Evolutionary conservation across 2,113 vertebrate species (phyloP).

Genomic region (Vidua macroura): DNA sequence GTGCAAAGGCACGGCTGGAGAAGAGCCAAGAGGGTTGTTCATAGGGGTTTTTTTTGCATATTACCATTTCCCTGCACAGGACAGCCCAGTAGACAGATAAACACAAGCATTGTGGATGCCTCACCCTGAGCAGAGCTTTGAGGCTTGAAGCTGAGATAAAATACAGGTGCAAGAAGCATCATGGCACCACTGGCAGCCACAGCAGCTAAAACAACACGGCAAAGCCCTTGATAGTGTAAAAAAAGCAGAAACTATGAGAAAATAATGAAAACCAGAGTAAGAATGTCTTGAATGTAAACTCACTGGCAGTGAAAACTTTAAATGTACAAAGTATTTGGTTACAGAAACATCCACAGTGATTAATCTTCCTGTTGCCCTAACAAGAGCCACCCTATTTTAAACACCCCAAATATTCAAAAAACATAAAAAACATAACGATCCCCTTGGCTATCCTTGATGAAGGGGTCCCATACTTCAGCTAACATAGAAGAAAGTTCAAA

Average conservation of each 20-base stretch:
- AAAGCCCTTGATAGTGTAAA: neutral
- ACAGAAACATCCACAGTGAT: neutral
- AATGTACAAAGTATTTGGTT: neutral
- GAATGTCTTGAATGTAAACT: neutral
- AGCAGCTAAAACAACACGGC: neutral
- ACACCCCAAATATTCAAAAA: neutral
- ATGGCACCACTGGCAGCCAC: neutral
- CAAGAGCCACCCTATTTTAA: neutral
- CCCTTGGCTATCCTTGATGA: rapidly evolving
- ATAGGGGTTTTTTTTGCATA: neutral
- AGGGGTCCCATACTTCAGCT: neutral
- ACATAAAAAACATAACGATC: rapidly evolving
- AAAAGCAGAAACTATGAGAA: neutral
- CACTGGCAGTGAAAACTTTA: neutral
- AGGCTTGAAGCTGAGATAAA: neutral
- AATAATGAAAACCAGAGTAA: neutral
- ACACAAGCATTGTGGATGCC: rapidly evolving
- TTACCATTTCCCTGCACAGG: neutral
- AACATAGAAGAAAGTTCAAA: neutral
- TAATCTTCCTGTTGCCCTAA: neutral
- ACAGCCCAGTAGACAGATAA: rapidly evolving
- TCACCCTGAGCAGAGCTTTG: neutral
- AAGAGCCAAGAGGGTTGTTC: neutral
- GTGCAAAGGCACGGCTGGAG: rapidly evolving
- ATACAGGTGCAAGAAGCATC: rapidly evolving